These are phyloP conservation scores for Euborellia annulipes DNA, from an alignment of 1,140 invertebrate species.

Conservation along the genomic window DNA sequence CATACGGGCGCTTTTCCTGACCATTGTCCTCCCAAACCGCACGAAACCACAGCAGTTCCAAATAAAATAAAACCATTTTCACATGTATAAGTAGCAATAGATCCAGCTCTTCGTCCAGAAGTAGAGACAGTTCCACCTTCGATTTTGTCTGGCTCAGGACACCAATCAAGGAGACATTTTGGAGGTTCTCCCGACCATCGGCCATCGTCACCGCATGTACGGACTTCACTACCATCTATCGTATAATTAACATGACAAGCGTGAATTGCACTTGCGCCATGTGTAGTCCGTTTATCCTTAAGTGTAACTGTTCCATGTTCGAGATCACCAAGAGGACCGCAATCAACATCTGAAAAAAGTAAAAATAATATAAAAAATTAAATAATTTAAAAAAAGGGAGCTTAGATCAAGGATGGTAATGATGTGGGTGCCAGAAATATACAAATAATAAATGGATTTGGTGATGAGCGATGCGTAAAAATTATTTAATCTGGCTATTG, in stretches of 20 bases:
- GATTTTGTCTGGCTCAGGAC: constrained; percentile 57
- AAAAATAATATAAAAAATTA: too few species aligned
- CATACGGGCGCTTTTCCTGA: constrained; percentile 61
- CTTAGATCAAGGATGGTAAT: too few species aligned
- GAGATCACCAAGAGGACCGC: constrained; percentile 48
- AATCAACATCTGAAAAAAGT: constrained; percentile 55
- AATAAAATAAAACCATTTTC: constrained; percentile 70
- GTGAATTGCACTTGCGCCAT: constrained; percentile 57
- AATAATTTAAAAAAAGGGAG: too few species aligned
- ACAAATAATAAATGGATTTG: too few species aligned
- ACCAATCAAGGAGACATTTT: constrained; percentile 70
- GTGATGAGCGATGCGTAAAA: too few species aligned
- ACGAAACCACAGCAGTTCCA: constrained; percentile 60
- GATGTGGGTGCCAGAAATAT: too few species aligned
- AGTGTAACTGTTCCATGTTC: constrained; percentile 56
- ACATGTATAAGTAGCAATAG: constrained; percentile 62
- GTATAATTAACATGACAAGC: constrained; percentile 72
- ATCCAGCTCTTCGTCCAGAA: constrained; percentile 53
- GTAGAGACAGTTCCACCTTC: constrained; percentile 51
- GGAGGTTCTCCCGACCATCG: constrained; percentile 65
- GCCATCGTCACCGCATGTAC: constrained; percentile 62
- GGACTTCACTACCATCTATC: constrained; percentile 50
- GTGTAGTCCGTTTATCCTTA: constrained; percentile 52
- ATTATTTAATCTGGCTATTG: too few species aligned
- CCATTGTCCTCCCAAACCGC: constrained; percentile 67